Conservation (phyloP, 2,113 vertebrate genomes). For the Brachyistius frenatus region DNA sequence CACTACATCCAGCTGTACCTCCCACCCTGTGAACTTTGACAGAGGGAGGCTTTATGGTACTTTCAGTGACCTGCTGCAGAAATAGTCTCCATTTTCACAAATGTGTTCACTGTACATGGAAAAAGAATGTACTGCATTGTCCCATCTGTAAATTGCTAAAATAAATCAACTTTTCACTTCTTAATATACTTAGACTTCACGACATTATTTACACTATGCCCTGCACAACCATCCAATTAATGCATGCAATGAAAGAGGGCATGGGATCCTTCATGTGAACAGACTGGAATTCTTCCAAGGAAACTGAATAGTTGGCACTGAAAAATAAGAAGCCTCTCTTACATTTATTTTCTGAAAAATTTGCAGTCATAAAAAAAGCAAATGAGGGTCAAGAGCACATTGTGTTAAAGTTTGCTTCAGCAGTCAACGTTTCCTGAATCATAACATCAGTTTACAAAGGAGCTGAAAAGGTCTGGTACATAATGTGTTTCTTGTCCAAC, state of each 20-base stretch:
- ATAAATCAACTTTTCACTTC: background rate
- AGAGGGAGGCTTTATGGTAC: constrained; percentile 22
- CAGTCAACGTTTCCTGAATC: constrained; percentile 36
- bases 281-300: constrained; percentile 43
- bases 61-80: constrained; percentile 20
- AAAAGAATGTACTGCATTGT: background rate
- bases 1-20: constrained; percentile 26
- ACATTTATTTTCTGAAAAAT: constrained; percentile 24
- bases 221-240: constrained; percentile 9
- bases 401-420: constrained; percentile 6
- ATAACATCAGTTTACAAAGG: constrained; percentile 24
- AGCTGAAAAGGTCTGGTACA: background rate
- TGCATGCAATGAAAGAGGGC: constrained; percentile 5
- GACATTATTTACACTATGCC: background rate
- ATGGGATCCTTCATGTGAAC: constrained; percentile 25
- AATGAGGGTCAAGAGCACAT: constrained; percentile 25
- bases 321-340: constrained; percentile 29
- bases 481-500: constrained; percentile 28
- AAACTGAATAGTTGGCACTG: constrained; percentile 22
- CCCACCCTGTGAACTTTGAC: constrained; percentile 52
- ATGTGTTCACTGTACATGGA: background rate
- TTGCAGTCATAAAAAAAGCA: constrained; percentile 23
- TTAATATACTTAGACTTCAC: background rate
- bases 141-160: background rate
- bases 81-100: background rate